Percentiles rank a stretch among this genome's conserved stretches.
phyloP scores from a whole-genome alignment of 2,797 vertebrate genomes.

The Gila robusta region DNA sequence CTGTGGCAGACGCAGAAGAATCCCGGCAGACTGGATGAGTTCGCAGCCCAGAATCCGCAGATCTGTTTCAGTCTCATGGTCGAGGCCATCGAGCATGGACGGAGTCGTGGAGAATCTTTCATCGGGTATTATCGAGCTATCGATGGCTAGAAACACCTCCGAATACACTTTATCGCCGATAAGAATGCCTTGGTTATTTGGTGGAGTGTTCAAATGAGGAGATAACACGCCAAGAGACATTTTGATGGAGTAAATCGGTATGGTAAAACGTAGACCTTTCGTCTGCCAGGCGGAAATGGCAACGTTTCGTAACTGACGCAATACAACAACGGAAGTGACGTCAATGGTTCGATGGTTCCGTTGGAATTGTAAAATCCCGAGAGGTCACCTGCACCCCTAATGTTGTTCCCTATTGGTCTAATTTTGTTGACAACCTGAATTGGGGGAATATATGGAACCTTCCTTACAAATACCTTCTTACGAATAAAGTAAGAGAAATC shows the following conservation, averaged over 20 bases:
- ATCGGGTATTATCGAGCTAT: conserved; percentile 94
- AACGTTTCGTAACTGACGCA: conserved; percentile 41
- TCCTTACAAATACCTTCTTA: too few relatives aligned
- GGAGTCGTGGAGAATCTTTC: conserved; percentile 90
- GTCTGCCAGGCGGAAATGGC: conserved; percentile 45
- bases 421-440: too few relatives aligned
- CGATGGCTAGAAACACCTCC: conserved; percentile 93
- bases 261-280: conserved; percentile 30
- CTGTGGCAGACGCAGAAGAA: conserved; percentile 84
- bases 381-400: too few relatives aligned
- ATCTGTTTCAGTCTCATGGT: conserved; percentile 83
- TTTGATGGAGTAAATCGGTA: neutral
- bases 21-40: conserved; percentile 86
- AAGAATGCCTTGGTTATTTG: conserved; percentile 87
- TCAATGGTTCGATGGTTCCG: neutral
- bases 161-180: conserved; percentile 96
- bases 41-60: conserved; percentile 86
- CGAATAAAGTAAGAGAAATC: too few relatives aligned
- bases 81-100: conserved; percentile 86
- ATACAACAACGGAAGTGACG: conserved; percentile 23
- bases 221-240: conserved; percentile 67
- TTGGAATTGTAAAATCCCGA: neutral
- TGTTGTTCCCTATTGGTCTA: too few relatives aligned
- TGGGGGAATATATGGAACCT: too few relatives aligned
- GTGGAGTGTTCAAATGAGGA: conserved; percentile 67